Conservation (phyloP, 2,797 vertebrate genomes). For the Tokudaia tokunoshimensis region DNA sequence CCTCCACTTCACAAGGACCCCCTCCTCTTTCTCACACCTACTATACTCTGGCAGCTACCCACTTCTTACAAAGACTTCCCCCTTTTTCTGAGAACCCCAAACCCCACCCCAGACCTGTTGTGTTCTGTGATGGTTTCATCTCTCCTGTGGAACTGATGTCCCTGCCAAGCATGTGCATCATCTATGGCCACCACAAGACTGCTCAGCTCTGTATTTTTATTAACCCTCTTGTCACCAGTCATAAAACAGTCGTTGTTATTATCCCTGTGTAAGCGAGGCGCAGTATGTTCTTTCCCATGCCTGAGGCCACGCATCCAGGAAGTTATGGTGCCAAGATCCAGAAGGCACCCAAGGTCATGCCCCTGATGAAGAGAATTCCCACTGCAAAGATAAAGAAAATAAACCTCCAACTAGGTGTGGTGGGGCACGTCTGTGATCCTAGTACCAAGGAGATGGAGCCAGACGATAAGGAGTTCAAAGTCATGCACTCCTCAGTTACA, state of each 20-base stretch:
- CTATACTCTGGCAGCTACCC: background rate
- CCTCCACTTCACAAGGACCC: background rate
- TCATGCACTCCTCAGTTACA: background rate
- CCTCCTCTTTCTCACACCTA: background rate
- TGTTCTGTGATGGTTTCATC: background rate
- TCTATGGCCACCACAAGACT: background rate
- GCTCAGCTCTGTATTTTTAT: fast-evolving
- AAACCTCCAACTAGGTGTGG: background rate
- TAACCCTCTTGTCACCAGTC: background rate
- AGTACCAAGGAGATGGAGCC: background rate
- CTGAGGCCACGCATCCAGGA: slow-evolving; percentile 30
- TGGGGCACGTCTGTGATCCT: background rate
- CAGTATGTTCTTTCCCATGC: background rate
- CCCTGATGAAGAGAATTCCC: slow-evolving; percentile 14
- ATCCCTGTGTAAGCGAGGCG: background rate
- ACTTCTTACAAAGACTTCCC: background rate
- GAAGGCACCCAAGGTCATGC: background rate
- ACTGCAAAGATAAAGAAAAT: background rate
- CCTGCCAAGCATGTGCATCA: no score
- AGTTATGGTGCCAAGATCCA: background rate
- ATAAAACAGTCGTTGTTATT: background rate
- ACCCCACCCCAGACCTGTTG: background rate
- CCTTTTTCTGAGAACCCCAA: background rate
- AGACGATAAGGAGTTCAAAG: background rate
- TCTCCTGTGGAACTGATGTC: background rate